Base-by-base conservation (phyloP, 2,888 invertebrate species). In the Amiota mariae region DNA sequence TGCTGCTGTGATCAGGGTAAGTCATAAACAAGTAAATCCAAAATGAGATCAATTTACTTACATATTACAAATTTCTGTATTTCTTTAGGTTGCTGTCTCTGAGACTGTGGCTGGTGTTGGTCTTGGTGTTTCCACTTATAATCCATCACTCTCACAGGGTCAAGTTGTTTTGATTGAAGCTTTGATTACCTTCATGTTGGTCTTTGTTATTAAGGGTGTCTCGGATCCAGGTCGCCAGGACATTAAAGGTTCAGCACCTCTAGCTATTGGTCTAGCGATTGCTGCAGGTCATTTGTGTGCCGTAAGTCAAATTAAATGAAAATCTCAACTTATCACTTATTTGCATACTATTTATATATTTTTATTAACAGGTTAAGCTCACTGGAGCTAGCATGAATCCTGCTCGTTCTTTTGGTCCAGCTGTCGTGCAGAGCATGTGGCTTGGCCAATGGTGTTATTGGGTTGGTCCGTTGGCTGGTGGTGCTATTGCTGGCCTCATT, bases 321-420 rank as follows among this genome's bases (percentile, higher is more conserved):
- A 59, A 66, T 13, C 9, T 36, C 0, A 8, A 11, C 15, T 20
- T n/a, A 54, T 10, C 56, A 8, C 48, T 12, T n/a, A n/a, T n/a
- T n/a, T n/a, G n/a, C n/a, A n/a, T n/a, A n/a, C n/a, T 0, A n/a
- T 36, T 70, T 8, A 12, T 11, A 68, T 10, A 2, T 8, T 72
- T 68, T 72, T 1, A 4, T 36, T 36, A 36, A 6, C 76, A 94
- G 94, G 94, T 97, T 85, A 94, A 95, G 81, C 92, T 92, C 84
- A 95, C 96, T 18, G 96, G 97, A 18, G 93, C 96, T 75, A 96
- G 97, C 89, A 97, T 97, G 97, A 97, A 97, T 91, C 97, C 97
- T 0, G 97, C 97, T 0, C 92, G 97, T 78, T 95, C 95, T 70
- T 94, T 97, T 87, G 97, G 97, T 24, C 95, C 96, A 0, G 96